Conservation (phyloP, 1,140 invertebrate species). For the Wiebesia pumilae region DNA sequence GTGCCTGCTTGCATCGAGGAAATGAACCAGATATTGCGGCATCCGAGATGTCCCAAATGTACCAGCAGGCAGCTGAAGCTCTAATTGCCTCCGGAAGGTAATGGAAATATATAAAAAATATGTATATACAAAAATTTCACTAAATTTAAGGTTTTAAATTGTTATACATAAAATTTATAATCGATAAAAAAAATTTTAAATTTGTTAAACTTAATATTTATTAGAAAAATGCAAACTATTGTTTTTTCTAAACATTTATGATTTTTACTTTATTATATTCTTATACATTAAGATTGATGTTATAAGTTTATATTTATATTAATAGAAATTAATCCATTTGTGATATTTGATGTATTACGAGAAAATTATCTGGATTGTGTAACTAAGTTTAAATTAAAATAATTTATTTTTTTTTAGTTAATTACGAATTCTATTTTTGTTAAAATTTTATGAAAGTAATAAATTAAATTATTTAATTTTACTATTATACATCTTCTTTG, state of each 20-base stretch:
- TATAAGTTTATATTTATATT: too few species aligned
- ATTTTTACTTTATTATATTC: neutral
- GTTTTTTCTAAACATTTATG: too few species aligned
- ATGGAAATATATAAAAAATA: neutral
- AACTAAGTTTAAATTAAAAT: too few species aligned
- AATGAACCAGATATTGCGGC: slow-evolving; percentile 75
- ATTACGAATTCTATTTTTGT: neutral
- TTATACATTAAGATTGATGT: too few species aligned
- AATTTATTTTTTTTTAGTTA: neutral
- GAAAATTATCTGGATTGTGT: too few species aligned
- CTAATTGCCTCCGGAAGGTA: slow-evolving; percentile 76
- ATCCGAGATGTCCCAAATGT: slow-evolving; percentile 77
- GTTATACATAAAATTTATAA: too few species aligned
- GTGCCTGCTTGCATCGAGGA: slow-evolving; percentile 82
- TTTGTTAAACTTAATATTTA: neutral
- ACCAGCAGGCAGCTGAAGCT: slow-evolving; percentile 79
- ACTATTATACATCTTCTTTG: slow-evolving; percentile 16
- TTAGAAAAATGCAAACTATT: too few species aligned
- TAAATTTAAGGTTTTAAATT: too few species aligned
- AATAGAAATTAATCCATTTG: too few species aligned
- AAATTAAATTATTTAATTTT: neutral
- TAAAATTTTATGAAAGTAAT: slow-evolving; percentile 27
- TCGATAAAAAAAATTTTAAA: too few species aligned
- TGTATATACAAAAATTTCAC: slow-evolving; percentile 22
- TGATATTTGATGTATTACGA: too few species aligned